Conservation (phyloP, 2,113 vertebrate genomes). For the Anoplopoma fimbria region DNA sequence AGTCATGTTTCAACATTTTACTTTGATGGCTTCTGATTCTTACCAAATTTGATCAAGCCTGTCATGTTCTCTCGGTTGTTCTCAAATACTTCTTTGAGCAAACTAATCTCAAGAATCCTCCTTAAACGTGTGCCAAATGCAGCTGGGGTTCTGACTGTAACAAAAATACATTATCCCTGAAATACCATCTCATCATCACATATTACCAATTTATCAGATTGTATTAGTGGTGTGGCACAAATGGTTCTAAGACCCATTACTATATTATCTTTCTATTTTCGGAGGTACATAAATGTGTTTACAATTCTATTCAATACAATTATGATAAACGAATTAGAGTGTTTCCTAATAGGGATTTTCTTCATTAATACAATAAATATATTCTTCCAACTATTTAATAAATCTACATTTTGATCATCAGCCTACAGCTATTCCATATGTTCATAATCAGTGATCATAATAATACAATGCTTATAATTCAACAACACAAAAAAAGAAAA, state of each 20-base stretch:
- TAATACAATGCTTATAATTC: not conserved
- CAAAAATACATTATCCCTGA: not conserved
- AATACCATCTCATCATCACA: not conserved
- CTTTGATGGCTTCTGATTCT: not conserved
- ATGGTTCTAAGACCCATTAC: not conserved
- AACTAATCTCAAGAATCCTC: not conserved
- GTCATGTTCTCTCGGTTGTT: not conserved
- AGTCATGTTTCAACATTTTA: slow-evolving; percentile 7
- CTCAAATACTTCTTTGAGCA: not conserved
- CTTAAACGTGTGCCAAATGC: not conserved
- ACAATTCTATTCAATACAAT: not conserved
- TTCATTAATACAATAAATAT: not conserved
- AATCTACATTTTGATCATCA: not conserved
- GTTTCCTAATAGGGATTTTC: not conserved
- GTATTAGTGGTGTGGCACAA: not conserved
- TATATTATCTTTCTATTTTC: not conserved
- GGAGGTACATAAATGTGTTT: not conserved
- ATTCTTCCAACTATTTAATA: not conserved
- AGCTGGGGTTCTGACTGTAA: not conserved
- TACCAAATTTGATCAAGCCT: not conserved
- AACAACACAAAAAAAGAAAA: not conserved
- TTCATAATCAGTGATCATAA: not conserved
- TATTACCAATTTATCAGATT: not conserved
- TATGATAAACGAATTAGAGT: not conserved
- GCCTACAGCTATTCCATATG: not conserved